Conservation (phyloP, 2,797 vertebrate species). For the Tapirus indicus region DNA sequence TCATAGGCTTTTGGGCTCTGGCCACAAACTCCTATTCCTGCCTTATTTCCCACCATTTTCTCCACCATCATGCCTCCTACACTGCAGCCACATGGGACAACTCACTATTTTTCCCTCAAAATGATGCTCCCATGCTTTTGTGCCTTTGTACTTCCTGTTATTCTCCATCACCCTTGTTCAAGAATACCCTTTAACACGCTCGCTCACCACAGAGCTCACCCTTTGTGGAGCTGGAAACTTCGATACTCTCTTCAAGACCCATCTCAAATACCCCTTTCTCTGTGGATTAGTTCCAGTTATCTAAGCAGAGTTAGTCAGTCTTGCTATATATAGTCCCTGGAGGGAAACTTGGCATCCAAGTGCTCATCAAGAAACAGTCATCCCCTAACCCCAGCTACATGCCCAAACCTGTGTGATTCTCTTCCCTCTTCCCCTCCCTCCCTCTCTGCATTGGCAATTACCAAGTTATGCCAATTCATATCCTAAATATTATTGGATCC, state of each 20-base stretch:
- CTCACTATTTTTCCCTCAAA: background rate
- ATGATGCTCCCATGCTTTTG: background rate
- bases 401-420: background rate
- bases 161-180: background rate
- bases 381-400: background rate
- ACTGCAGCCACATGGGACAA: background rate
- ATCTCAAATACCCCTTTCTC: background rate
- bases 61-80: background rate
- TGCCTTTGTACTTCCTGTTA: background rate
- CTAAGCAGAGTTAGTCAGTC: background rate
- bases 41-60: background rate
- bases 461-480: background rate
- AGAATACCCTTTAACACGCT: background rate
- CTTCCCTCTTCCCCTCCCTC: background rate
- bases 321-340: background rate
- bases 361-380: background rate
- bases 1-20: background rate
- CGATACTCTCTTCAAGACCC: background rate
- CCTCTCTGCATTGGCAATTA: background rate
- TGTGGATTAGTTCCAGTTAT: background rate
- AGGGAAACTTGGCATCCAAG: background rate
- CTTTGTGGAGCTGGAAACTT: background rate
- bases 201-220: background rate
- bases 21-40: background rate
- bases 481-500: background rate